phyloP scores from a whole-genome alignment of 2,113 vertebrate genomes.

The Zosterops pallidus region DNA sequence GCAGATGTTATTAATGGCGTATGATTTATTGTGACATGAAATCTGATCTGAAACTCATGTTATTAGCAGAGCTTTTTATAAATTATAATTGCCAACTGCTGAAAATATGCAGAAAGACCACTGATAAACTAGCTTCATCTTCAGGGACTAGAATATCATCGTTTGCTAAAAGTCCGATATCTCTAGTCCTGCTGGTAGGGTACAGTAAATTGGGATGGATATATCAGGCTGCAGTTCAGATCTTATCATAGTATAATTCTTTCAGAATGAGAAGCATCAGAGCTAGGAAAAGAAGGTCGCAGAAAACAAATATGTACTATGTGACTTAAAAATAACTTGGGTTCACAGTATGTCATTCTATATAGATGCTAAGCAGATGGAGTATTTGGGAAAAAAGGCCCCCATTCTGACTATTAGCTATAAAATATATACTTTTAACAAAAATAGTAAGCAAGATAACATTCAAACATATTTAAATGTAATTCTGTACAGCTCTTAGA shows the following conservation, averaged over 20 bases:
- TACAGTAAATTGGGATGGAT: not conserved
- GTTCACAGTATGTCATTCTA: not conserved
- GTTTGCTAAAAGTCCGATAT: not conserved
- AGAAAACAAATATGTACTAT: not conserved
- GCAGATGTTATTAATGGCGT: conserved; percentile 73
- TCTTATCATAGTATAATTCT: not conserved
- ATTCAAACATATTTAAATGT: not conserved
- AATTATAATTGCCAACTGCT: conserved; percentile 69
- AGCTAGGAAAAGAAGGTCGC: not conserved
- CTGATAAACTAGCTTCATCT: conserved; percentile 40
- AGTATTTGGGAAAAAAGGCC: not conserved
- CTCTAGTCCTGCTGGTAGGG: not conserved
- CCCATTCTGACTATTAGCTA: not conserved
- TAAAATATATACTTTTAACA: not conserved
- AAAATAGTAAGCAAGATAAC: not conserved
- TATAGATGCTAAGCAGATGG: not conserved
- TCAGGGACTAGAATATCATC: not conserved
- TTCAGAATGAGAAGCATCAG: not conserved
- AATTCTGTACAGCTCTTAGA: not conserved
- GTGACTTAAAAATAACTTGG: not conserved
- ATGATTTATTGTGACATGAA: conserved; percentile 75
- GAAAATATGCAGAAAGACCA: conserved; percentile 55
- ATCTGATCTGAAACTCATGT: conserved; percentile 68
- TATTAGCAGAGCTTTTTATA: conserved; percentile 72
- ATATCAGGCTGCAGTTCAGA: not conserved